Percentiles rank a stretch among this genome's conserved stretches.
These are phyloP conservation scores for Eurytoma adleriae DNA, from an alignment of 2,888 invertebrate genomes.

Conservation along the genomic window DNA sequence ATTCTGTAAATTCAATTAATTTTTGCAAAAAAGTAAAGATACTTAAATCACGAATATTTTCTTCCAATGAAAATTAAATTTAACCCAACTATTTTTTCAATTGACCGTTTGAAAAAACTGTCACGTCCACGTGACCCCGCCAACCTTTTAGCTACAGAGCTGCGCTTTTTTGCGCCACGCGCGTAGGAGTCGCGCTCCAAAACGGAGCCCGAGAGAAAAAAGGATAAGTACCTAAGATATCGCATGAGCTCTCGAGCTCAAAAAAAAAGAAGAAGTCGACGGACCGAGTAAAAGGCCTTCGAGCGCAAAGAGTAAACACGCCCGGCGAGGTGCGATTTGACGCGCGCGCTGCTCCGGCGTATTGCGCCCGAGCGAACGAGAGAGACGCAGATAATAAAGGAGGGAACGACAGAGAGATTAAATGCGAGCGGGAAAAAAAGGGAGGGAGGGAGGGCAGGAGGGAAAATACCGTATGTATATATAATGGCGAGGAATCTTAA, in stretches of 20 bases:
- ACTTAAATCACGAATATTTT: too few species aligned
- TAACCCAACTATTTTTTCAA: too few species aligned
- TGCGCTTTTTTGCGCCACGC: not conserved
- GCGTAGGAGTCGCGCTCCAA: not conserved
- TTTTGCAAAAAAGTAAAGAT: too few species aligned
- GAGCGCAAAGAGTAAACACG: constrained; percentile 42
- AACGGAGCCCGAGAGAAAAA: not conserved
- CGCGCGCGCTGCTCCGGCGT: constrained; percentile 59
- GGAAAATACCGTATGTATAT: constrained; percentile 34
- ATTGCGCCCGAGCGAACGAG: constrained; percentile 56
- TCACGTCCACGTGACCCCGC: too few species aligned
- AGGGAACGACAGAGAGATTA: constrained; percentile 29
- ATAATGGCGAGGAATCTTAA: constrained; percentile 19
- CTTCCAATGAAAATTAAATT: too few species aligned
- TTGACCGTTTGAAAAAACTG: too few species aligned
- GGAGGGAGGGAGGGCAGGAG: not conserved
- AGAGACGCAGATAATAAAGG: constrained; percentile 28
- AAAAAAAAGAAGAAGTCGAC: constrained; percentile 56
- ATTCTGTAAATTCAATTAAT: too few species aligned
- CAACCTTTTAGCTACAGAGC: not conserved
- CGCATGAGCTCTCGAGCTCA: not conserved
- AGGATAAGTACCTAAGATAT: constrained; percentile 2
- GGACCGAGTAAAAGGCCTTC: constrained; percentile 33
- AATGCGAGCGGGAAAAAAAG: constrained; percentile 37
- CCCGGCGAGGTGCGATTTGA: constrained; percentile 72